Evolutionary conservation across 2,113 vertebrate species (phyloP).

Genomic region (Rissa tridactyla): DNA sequence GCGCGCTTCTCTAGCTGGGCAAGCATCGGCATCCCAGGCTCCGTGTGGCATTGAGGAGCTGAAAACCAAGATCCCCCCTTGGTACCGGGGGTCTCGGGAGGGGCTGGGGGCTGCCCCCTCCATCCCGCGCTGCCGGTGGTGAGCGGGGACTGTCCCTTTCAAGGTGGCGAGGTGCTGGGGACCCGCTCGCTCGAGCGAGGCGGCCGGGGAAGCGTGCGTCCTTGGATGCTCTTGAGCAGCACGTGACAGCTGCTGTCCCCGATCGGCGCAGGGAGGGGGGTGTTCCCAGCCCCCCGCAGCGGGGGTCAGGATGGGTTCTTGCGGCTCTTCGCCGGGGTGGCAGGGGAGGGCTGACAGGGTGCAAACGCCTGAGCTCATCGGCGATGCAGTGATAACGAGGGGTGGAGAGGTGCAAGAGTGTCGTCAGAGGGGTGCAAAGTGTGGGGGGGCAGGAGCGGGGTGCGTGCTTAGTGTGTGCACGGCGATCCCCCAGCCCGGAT

Average conservation of each 20-base stretch:
- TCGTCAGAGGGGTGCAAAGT: not conserved
- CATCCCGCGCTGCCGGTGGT: not conserved
- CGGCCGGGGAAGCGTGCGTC: not conserved
- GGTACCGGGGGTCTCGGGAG: not conserved
- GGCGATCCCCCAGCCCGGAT: fast-evolving
- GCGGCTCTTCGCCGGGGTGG: not conserved
- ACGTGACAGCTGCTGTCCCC: not conserved
- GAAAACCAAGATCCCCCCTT: not conserved
- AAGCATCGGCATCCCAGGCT: not conserved
- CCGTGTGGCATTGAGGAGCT: not conserved
- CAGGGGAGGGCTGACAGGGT: constrained; percentile 11
- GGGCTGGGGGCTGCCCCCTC: not conserved
- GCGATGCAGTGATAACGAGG: constrained; percentile 40
- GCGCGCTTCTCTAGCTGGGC: not conserved
- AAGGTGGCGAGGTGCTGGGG: not conserved
- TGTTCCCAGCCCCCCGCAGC: not conserved
- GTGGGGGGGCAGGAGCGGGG: not conserved
- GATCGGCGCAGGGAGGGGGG: not conserved
- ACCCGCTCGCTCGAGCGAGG: not conserved
- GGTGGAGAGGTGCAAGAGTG: constrained; percentile 20
- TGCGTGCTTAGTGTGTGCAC: not conserved
- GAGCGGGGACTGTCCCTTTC: not conserved
- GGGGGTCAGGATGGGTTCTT: not conserved
- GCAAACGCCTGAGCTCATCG: not conserved
- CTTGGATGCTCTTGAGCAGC: constrained; percentile 64